phyloP scores from a whole-genome alignment of 1,140 invertebrate species.

The Drosophila baimaii region DNA sequence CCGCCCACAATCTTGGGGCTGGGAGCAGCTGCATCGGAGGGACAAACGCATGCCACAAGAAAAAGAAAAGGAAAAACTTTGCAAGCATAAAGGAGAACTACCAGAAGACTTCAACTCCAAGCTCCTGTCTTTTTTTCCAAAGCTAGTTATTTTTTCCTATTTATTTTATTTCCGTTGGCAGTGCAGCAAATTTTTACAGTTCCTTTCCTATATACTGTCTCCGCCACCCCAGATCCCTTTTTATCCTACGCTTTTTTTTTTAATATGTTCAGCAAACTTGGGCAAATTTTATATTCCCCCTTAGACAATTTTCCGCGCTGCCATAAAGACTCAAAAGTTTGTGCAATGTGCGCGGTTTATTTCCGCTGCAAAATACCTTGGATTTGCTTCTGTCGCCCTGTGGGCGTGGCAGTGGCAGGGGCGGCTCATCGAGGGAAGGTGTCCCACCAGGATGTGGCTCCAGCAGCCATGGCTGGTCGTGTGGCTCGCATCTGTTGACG shows the following conservation, averaged over 20 bases:
- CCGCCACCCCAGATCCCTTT: conserved; percentile 4
- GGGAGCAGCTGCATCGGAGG: conserved; percentile 43
- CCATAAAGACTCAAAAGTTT: conserved; percentile 77
- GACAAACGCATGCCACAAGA: conserved; percentile 47
- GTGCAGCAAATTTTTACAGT: conserved; percentile 74
- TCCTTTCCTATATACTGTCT: conserved; percentile 49
- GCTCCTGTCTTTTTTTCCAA: conserved; percentile 38
- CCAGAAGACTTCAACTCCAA: conserved; percentile 44
- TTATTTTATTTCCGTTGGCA: conserved; percentile 76
- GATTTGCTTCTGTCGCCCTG: conserved; percentile 53
- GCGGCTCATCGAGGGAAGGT: not conserved
- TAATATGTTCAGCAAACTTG: conserved; percentile 81
- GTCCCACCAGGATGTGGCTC: conserved; percentile 28
- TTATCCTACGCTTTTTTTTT: conserved; percentile 52
- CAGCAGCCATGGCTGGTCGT: conserved; percentile 23
- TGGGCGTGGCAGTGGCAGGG: not conserved
- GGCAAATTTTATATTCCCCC: conserved; percentile 58
- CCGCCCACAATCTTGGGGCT: conserved; percentile 4
- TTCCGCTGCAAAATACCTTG: conserved; percentile 80
- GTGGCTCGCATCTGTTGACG: conserved; percentile 74
- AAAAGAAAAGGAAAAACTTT: conserved; percentile 60
- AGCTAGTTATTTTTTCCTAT: conserved; percentile 61
- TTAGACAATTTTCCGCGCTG: conserved; percentile 76
- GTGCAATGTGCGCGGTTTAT: conserved; percentile 77
- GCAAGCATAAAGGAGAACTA: conserved; percentile 66